Percentiles rank a stretch among this genome's conserved stretches.
Conservation (phyloP, 1,140 invertebrate species). For the Dendroctonus valens region DNA sequence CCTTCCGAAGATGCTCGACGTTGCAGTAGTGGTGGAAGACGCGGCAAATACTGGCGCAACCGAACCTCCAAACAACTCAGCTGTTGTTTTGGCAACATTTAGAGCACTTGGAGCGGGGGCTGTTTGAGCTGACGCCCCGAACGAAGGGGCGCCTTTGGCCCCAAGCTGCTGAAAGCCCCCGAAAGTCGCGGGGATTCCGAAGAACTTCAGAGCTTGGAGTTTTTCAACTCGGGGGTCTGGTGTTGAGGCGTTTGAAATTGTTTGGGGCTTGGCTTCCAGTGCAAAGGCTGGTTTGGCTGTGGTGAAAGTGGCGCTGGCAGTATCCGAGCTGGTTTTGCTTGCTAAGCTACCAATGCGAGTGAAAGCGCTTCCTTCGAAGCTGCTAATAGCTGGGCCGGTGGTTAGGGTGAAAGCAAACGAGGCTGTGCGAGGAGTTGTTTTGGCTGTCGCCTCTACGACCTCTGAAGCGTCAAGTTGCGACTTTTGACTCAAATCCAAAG, state of each 20-base stretch:
- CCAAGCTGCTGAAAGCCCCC: not conserved
- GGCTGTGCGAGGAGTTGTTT: not conserved
- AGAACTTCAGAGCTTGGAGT: not conserved
- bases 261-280: not conserved
- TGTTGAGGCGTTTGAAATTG: not conserved
- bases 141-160: not conserved
- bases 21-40: not conserved
- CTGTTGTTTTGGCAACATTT: too few species aligned
- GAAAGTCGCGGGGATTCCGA: not conserved
- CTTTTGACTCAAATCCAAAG: slow-evolving; percentile 39
- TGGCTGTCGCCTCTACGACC: slow-evolving; percentile 2
- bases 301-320: not conserved
- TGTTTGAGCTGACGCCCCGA: not conserved
- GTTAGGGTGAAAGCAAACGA: not conserved
- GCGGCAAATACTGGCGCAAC: not conserved
- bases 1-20: not conserved
- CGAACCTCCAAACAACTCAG: too few species aligned
- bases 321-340: not conserved
- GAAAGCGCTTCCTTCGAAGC: slow-evolving; percentile 21
- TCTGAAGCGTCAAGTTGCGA: slow-evolving; percentile 26
- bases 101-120: too few species aligned
- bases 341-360: slow-evolving; percentile 7
- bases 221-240: not conserved
- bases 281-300: not conserved
- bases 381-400: slow-evolving; percentile 9